Base-by-base conservation (phyloP, 2,888 invertebrate species). In the Drosophila heteroneura region DNA sequence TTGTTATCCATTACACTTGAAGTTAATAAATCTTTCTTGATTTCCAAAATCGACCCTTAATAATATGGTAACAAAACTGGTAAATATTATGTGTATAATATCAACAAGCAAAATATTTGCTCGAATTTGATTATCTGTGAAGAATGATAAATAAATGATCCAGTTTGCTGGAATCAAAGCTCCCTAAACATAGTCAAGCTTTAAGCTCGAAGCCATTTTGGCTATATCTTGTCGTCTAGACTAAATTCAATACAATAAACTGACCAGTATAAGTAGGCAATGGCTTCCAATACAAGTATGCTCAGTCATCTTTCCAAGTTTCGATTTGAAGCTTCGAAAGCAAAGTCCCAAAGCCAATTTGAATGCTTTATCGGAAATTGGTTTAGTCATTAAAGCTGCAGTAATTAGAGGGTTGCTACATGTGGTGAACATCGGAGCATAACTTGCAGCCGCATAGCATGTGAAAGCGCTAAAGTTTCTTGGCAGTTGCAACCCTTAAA, bases 401-500 rank as follows among this genome's bases (percentile, higher is more conserved):
- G n/a, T 5, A 16, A 10, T 16, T 4, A 7, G 3, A 1, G 10
- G 32, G 19, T 62, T 62, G 16, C 12, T 5, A 14, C 5, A 35
- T 22, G 16, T 22, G 39, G 10, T 16, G 32, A 16, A 35, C 49
- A 39, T 56, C 41, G 2, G 28, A 35, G 41, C n/a, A 35, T 5
- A 49, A 14, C 4, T 22, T 35, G 30, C 37, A 22, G 19, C 5
- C 7, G 37, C 32, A 19, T 22, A 9, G 1, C 3, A 1, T 32
- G 30, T 33, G 2, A 30, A 19, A 39, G 16, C 26, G 1, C 6
- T 19, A n/a, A 30, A 30, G 37, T 44, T 49, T 16, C 33, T 22
- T 33, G 41, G 19, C 14, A 53, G 28, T 32, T 70, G 28, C 73
- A 69, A 65, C 78, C 78, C 77, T 51, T 64, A 73, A 65, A 51